Evolutionary conservation across 2,888 invertebrate species (phyloP).

Genomic region (Liposcelis brunnea): DNA sequence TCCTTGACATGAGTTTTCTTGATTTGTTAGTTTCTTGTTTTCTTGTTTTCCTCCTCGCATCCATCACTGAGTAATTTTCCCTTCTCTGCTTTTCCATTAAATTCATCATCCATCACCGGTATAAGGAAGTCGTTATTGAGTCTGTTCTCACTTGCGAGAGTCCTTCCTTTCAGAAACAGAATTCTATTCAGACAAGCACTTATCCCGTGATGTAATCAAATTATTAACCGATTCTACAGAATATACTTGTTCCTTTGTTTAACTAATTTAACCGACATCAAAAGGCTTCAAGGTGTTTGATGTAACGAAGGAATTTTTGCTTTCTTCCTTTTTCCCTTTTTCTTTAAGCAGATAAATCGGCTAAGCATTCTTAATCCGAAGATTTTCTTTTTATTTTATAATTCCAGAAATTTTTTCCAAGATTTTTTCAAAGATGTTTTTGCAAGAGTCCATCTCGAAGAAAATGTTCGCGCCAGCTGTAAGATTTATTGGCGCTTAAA

Average conservation of each 20-base stretch:
- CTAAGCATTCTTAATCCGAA: background rate
- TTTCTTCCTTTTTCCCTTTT: no score
- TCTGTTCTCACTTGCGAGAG: background rate
- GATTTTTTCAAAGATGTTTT: background rate
- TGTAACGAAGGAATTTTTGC: no score
- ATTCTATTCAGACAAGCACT: no score
- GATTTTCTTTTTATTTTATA: background rate
- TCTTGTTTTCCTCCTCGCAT: background rate
- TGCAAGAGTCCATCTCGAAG: background rate
- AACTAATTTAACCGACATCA: no score
- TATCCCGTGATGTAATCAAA: no score
- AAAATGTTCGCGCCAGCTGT: no score
- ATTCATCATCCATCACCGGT: constrained; percentile 2
- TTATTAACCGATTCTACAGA: no score
- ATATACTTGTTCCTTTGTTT: no score
- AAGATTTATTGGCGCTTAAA: no score
- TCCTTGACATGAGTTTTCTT: background rate
- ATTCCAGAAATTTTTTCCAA: background rate
- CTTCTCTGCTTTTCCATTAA: background rate
- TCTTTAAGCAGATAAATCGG: no score
- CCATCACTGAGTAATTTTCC: constrained; percentile 1
- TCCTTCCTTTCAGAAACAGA: no score
- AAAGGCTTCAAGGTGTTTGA: no score
- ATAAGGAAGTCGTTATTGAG: constrained; percentile 1
- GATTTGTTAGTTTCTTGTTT: constrained; percentile 3